A percentile compares a stretch with the other conserved stretches of the same genome.
These are phyloP conservation scores for Pelobates fuscus DNA, from an alignment of 2,113 vertebrate species.

Conservation along the genomic window DNA sequence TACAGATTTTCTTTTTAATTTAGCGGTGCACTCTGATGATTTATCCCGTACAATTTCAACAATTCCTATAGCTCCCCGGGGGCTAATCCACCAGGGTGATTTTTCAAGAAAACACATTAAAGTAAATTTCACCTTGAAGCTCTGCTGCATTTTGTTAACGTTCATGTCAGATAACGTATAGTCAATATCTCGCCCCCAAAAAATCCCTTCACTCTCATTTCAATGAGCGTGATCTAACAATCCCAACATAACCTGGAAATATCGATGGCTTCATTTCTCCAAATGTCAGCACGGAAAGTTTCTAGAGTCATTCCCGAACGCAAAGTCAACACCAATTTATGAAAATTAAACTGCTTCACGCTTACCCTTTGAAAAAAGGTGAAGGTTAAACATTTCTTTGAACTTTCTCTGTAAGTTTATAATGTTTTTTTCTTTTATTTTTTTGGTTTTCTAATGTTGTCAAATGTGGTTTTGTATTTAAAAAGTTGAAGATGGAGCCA, in stretches of 20 bases:
- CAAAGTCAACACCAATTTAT: neutral
- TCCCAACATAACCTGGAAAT: neutral
- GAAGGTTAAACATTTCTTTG: neutral
- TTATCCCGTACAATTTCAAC: slow-evolving; percentile 7
- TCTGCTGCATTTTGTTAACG: neutral
- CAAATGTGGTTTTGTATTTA: neutral
- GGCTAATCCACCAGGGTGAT: neutral
- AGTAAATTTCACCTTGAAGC: slow-evolving; percentile 1
- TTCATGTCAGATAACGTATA: neutral
- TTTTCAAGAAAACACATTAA: neutral
- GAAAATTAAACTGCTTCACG: neutral
- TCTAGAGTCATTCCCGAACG: neutral
- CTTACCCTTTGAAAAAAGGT: neutral
- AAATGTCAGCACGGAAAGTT: neutral
- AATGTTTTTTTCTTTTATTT: too few species aligned
- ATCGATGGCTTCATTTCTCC: neutral
- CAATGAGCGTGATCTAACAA: neutral
- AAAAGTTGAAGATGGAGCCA: neutral
- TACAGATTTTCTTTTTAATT: too few species aligned
- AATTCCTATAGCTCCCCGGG: neutral
- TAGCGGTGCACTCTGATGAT: neutral
- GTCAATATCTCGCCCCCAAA: neutral
- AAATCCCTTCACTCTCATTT: neutral
- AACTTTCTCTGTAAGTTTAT: too few species aligned
- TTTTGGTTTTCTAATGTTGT: neutral